Evolutionary conservation across 2,888 invertebrate species (phyloP).

Genomic region (Slavum lentiscoides): DNA sequence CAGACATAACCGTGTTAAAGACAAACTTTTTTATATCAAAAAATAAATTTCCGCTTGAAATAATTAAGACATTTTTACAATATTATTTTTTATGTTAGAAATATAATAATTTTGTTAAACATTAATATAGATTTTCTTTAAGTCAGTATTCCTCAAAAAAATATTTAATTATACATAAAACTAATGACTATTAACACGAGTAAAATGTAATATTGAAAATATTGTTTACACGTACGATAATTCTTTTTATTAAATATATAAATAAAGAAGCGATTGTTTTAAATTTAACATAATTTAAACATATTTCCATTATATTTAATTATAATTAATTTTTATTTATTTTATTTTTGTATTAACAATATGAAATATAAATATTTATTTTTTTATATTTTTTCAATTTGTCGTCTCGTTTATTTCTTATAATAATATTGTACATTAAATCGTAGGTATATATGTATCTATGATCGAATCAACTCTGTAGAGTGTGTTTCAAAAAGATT

Average conservation of each 20-base stretch:
- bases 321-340: slow-evolving; percentile 19
- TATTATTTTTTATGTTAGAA: background rate
- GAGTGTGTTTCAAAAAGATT: background rate
- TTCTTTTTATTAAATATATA: background rate
- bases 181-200: slow-evolving; percentile 16
- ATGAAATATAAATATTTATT: background rate
- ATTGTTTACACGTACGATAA: background rate
- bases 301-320: slow-evolving; percentile 6
- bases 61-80: background rate
- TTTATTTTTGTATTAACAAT: slow-evolving; percentile 24
- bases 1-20: no score
- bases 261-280: background rate
- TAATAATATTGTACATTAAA: background rate
- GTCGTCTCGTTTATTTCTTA: background rate
- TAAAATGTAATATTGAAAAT: background rate
- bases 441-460: no score
- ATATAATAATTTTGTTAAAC: background rate
- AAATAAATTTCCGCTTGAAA: background rate
- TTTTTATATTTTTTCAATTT: background rate
- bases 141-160: background rate
- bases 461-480: background rate
- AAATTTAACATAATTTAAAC: slow-evolving; percentile 9
- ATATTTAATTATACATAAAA: background rate
- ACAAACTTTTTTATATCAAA: no score
- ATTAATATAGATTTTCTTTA: background rate